These are phyloP conservation scores for Corythaixoides concolor DNA, from an alignment of 2,113 vertebrate genomes.

Conservation along the genomic window DNA sequence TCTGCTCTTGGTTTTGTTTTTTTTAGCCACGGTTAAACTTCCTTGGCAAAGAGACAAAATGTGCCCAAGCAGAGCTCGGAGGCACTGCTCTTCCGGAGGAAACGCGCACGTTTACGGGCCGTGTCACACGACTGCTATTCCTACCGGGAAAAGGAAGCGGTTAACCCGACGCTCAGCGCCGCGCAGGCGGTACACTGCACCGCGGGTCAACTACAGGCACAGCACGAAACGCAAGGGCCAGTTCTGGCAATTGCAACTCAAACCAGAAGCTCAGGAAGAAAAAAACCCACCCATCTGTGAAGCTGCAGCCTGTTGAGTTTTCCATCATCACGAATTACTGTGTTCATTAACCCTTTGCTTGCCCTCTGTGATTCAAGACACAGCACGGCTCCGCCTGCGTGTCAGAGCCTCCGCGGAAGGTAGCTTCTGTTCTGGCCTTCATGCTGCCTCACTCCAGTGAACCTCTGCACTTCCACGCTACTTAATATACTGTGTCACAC, in stretches of 20 bases:
- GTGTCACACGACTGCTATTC: not conserved
- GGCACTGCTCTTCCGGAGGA: not conserved
- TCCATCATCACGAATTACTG: rapidly evolving
- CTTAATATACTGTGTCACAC: slow-evolving; percentile 16
- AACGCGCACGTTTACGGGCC: rapidly evolving
- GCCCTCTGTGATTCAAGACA: not conserved
- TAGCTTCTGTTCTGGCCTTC: not conserved
- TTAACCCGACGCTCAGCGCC: not conserved
- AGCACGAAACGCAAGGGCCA: not conserved
- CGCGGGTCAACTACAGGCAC: not conserved
- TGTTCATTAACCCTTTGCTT: not conserved
- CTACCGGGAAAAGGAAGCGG: rapidly evolving
- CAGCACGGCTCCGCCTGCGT: not conserved
- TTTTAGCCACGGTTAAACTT: not conserved
- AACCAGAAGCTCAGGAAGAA: not conserved
- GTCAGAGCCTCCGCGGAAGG: not conserved
- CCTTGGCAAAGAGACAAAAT: not conserved
- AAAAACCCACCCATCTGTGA: not conserved
- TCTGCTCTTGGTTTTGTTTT: not conserved
- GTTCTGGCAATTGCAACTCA: not conserved
- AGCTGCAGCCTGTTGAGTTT: not conserved
- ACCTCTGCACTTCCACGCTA: slow-evolving; percentile 25
- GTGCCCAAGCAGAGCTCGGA: not conserved
- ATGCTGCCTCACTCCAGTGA: not conserved
- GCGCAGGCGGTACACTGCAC: rapidly evolving